Percentiles rank a stretch among this genome's conserved stretches.
Conservation (phyloP, 2,797 vertebrate genomes). For the Anisognathus igniventris region DNA sequence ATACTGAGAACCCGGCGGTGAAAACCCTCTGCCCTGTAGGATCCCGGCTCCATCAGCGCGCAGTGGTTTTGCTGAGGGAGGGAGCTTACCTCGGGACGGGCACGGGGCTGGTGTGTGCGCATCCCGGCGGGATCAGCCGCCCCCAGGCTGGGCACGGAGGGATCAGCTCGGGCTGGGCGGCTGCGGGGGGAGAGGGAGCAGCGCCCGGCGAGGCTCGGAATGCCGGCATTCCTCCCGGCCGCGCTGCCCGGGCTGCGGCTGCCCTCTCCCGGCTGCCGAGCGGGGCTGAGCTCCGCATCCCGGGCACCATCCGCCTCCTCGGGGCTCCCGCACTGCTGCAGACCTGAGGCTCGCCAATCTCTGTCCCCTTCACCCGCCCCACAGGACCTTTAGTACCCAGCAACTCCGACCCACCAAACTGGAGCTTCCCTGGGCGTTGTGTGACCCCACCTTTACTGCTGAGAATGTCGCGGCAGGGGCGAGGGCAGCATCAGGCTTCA, state of each 20-base stretch:
- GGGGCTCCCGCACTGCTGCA: rapidly evolving
- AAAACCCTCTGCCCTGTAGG: neutral
- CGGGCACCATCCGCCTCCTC: rapidly evolving
- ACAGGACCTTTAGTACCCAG: no score
- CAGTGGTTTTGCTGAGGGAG: neutral
- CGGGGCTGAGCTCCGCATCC: neutral
- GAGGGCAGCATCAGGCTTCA: neutral
- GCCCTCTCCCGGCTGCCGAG: neutral
- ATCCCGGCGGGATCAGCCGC: neutral
- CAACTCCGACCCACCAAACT: neutral
- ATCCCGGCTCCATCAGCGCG: rapidly evolving
- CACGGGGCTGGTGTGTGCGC: neutral
- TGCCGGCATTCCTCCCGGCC: no score
- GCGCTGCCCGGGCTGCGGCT: neutral
- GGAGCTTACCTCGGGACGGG: rapidly evolving
- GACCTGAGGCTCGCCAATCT: rapidly evolving
- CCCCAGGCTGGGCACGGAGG: neutral
- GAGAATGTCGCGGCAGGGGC: neutral
- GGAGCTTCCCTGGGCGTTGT: neutral
- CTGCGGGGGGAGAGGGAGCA: rapidly evolving
- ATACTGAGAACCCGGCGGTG: rapidly evolving
- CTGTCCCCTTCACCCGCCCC: neutral
- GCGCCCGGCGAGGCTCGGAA: rapidly evolving
- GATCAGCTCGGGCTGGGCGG: neutral
- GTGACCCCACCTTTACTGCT: neutral